Evolutionary conservation across 2,888 invertebrate genomes (phyloP).

Genomic region (Prosopocoilus inquinatus): DNA sequence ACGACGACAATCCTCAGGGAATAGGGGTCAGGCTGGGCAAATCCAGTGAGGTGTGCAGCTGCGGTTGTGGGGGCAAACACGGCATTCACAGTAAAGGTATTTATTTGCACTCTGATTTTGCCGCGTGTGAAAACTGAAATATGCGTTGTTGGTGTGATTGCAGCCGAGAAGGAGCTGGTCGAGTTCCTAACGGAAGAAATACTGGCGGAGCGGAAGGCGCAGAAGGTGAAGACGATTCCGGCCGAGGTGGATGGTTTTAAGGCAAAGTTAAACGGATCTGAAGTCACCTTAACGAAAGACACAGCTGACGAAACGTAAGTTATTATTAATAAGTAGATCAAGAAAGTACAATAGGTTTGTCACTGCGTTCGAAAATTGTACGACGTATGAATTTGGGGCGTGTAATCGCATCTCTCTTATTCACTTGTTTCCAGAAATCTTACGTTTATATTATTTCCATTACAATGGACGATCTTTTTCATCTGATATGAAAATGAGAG

Average conservation of each 20-base stretch:
- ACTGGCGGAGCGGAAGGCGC: conserved; percentile 82
- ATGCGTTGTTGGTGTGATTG: background rate
- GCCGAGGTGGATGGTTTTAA: conserved; percentile 78
- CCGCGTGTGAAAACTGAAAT: background rate
- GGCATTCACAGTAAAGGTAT: conserved; percentile 46
- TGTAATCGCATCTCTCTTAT: too few relatives aligned
- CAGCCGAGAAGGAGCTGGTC: conserved; percentile 83
- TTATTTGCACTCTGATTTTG: background rate
- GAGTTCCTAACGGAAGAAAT: conserved; percentile 94
- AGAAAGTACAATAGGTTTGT: too few relatives aligned
- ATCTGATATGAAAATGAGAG: too few relatives aligned
- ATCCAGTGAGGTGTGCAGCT: conserved; percentile 64
- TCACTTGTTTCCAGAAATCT: too few relatives aligned
- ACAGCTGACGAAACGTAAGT: conserved; percentile 69
- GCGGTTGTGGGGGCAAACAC: conserved; percentile 62
- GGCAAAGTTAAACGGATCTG: conserved; percentile 76
- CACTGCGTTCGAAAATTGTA: too few relatives aligned
- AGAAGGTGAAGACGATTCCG: conserved; percentile 72
- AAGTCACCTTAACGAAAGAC: conserved; percentile 78
- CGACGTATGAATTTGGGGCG: too few relatives aligned
- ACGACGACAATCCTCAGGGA: conserved; percentile 34
- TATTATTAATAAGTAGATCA: conserved; percentile 1
- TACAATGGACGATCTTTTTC: too few relatives aligned
- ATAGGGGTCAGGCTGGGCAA: conserved; percentile 50
- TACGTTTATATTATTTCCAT: too few relatives aligned